Evolutionary conservation across 2,113 vertebrate species (phyloP), one percentile per base, ranked within the genome.

Genomic region (Trematomus loennbergii): DNA sequence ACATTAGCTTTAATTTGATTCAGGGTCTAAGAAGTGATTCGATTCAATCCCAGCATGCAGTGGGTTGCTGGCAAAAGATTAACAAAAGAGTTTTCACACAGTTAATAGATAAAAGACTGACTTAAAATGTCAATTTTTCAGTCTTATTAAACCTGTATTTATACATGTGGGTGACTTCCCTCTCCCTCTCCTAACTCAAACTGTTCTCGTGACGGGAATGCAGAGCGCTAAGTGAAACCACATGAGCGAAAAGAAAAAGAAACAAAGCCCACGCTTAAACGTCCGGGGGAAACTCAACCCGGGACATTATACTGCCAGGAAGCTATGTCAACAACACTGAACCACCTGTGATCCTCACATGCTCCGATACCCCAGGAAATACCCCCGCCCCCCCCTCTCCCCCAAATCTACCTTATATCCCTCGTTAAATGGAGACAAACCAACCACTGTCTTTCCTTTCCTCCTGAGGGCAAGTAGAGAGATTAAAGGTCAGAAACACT

Each of bases 401-500:
- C 53, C 71, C 13, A 4, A 43, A 22, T 1, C 29, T n/a, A 64
- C 3, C 5, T 0, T 5, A 48, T 48, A 9, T 6, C 43, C 57
- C 61, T 36, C 18, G 6, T 76, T 72, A 80, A 66, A 75, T 1
- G 3, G 63, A 83, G 66, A 81, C 77, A 87, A 82, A 74, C 77
- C 46, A 63, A 59, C 82, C 48, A 54, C 78, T 78, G 78, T 84
- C 57, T 61, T 33, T 78, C 36, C 36, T 20, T 58, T 62, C 67
- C 8, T 69, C 73, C 0, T 0, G 17, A 55, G 82, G 66, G 36
- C 75, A 78, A 16, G 65, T 52, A 12, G 65, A 64, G 17, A 70
- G 85, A 87, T 79, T 79, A 72, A 9, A 86, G 89, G 87, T 93
- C 87, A 89, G 33, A 82, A 71, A 82, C 70, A 81, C 82, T 88